A percentile compares a stretch with the other conserved stretches of the same genome.
Conservation (phyloP, 2,113 vertebrate genomes). For the Clarias gariepinus region DNA sequence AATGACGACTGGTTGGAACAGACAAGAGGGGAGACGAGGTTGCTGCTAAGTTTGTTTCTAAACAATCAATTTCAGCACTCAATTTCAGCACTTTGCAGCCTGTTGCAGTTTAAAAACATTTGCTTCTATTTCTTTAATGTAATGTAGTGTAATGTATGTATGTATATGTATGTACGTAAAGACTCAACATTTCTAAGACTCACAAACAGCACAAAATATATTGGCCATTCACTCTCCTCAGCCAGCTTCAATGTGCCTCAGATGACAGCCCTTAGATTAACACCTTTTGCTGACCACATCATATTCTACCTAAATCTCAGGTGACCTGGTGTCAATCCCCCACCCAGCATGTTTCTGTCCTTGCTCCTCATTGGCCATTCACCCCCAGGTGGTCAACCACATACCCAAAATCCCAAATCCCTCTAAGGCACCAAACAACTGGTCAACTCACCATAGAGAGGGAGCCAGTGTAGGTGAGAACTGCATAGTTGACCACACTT, state of each 20-base stretch:
- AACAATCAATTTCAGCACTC: too few species aligned
- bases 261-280: constrained; percentile 67
- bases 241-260: constrained; percentile 40
- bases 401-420: constrained; percentile 78
- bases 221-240: not conserved
- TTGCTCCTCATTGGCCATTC: constrained; percentile 78
- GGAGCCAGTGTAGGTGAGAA: constrained; percentile 58
- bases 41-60: too few species aligned
- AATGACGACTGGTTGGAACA: too few species aligned
- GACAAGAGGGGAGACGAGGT: too few species aligned
- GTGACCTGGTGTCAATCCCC: constrained; percentile 61
- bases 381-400: constrained; percentile 57
- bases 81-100: too few species aligned
- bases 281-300: constrained; percentile 81
- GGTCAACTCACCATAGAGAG: constrained; percentile 51
- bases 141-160: too few species aligned
- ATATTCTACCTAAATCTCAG: constrained; percentile 70
- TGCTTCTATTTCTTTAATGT: too few species aligned
- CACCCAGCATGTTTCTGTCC: constrained; percentile 74
- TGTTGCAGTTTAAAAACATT: too few species aligned
- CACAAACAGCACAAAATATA: not conserved
- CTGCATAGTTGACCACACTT: constrained; percentile 53
- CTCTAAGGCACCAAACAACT: constrained; percentile 68
- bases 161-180: too few species aligned
- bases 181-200: not conserved